phyloP scores from a whole-genome alignment of 92 coral and sea anemone species.

The Porites lobata region DNA sequence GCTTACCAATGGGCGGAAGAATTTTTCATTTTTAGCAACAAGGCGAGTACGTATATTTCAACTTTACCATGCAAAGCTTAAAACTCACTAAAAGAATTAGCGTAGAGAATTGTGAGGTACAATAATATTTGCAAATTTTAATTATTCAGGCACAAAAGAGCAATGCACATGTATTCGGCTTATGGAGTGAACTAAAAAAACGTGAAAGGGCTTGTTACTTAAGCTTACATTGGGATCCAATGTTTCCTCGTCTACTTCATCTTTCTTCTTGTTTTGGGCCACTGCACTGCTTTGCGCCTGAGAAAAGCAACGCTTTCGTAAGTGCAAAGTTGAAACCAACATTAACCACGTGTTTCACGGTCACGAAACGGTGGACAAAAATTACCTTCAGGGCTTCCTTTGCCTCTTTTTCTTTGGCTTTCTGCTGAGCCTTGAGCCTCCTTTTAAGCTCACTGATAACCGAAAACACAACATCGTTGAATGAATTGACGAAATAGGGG shows the following conservation, averaged over 20 bases:
- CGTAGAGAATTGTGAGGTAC: neutral
- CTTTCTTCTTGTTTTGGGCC: slow-evolving; percentile 73
- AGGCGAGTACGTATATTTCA: neutral
- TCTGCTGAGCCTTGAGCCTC: slow-evolving; percentile 93
- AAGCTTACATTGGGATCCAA: slow-evolving; percentile 95
- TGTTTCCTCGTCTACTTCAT: slow-evolving; percentile 92
- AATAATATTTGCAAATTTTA: neutral
- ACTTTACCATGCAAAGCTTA: neutral
- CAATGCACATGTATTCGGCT: neutral
- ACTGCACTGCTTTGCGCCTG: slow-evolving; percentile 63
- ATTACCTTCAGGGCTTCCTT: slow-evolving; percentile 78
- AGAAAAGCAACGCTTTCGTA: neutral
- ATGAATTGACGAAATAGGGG: neutral
- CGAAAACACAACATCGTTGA: neutral
- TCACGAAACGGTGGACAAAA: neutral
- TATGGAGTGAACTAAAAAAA: no score
- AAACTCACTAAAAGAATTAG: neutral
- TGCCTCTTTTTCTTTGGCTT: slow-evolving; percentile 95
- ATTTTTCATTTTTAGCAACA: neutral
- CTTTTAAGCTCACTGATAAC: slow-evolving; percentile 88
- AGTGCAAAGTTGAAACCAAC: slow-evolving; percentile 1
- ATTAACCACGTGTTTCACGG: slow-evolving; percentile 36
- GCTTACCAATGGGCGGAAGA: neutral
- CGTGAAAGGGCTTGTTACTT: no score
- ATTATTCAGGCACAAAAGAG: neutral